A percentile compares a stretch with the other conserved stretches of the same genome.
Conservation (phyloP, 2,113 vertebrate species). For the Oriolus oriolus region DNA sequence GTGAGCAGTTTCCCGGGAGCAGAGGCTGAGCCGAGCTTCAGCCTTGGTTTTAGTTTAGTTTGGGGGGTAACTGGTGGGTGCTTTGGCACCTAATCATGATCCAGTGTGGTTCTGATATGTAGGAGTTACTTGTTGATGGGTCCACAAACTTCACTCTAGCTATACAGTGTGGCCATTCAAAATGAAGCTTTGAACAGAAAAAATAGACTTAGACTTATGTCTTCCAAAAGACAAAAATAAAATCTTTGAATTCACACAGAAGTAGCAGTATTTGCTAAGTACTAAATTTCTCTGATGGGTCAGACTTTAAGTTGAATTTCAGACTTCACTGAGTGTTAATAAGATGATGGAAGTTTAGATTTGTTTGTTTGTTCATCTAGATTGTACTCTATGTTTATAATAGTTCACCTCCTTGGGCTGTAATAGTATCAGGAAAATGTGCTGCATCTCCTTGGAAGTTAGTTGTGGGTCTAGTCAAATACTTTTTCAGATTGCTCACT, state of each 20-base stretch:
- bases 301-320: not conserved
- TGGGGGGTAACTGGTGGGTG: not conserved
- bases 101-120: not conserved
- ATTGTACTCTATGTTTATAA: not conserved
- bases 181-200: not conserved
- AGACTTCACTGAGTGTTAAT: not conserved
- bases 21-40: not conserved
- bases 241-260: not conserved
- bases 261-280: not conserved
- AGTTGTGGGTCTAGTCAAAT: not conserved
- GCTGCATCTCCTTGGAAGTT: not conserved
- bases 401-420: not conserved
- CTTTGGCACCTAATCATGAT: not conserved
- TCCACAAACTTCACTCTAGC: not conserved
- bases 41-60: not conserved
- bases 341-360: not conserved
- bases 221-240: not conserved
- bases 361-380: not conserved
- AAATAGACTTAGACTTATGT: accelerated
- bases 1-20: not conserved
- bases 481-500: not conserved
- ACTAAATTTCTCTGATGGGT: not conserved
- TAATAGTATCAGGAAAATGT: not conserved
- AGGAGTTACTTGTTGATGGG: not conserved
- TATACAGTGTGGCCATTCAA: not conserved